Percentiles rank a stretch among this genome's conserved stretches.
Evolutionary conservation across 2,797 vertebrate genomes (phyloP).

Genomic region (Taenioides sp.): DNA sequence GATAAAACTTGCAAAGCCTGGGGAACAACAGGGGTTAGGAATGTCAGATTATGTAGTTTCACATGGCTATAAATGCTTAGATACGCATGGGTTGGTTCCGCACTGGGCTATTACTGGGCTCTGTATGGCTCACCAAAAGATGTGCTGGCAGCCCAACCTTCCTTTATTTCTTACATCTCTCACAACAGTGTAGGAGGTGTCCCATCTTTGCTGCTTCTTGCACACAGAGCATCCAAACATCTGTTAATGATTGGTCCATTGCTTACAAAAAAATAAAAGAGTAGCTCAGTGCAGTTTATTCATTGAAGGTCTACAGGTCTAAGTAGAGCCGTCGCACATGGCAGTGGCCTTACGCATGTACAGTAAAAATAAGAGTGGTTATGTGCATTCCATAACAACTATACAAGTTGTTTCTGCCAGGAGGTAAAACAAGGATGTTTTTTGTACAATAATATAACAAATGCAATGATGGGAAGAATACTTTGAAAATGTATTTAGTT

Average conservation of each 20-base stretch:
- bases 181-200: neutral
- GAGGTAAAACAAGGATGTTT: too few species aligned
- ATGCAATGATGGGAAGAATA: too few species aligned
- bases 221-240: conserved; percentile 64
- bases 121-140: conserved; percentile 40
- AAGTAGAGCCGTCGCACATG: conserved; percentile 30
- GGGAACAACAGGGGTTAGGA: conserved; percentile 60
- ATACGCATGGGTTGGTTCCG: conserved; percentile 65
- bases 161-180: conserved; percentile 51
- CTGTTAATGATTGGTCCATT: conserved; percentile 66
- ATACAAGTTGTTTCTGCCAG: neutral
- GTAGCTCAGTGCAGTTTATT: conserved; percentile 26
- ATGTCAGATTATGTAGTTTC: conserved; percentile 69
- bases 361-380: conserved; percentile 18
- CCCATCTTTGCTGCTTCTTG: conserved; percentile 22
- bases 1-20: conserved; percentile 41
- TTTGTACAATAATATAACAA: too few species aligned
- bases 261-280: conserved; percentile 38
- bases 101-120: conserved; percentile 47
- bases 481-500: too few species aligned
- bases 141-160: conserved; percentile 38
- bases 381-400: conserved; percentile 35
- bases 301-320: conserved; percentile 40
- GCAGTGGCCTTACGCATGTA: conserved; percentile 18
- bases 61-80: conserved; percentile 61